Conservation (phyloP, 2,113 vertebrate species). For the Vulpes ferrilata region DNA sequence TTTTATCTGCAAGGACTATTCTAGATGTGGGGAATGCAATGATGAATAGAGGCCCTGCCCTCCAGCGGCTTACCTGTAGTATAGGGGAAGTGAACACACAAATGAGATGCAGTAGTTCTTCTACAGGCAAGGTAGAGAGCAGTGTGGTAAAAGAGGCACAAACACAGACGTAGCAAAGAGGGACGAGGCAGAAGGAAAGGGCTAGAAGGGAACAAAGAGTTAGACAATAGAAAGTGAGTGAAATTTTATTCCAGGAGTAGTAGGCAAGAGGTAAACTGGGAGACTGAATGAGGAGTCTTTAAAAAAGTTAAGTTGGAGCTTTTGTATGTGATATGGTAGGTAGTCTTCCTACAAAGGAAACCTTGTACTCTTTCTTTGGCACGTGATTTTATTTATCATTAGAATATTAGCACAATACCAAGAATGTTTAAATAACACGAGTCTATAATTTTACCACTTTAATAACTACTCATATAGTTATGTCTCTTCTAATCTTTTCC, state of each 20-base stretch:
- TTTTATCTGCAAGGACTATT: slow-evolving; percentile 50
- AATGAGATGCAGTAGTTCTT: neutral
- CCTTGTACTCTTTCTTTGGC: slow-evolving; percentile 31
- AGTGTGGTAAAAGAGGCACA: neutral
- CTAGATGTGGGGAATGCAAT: neutral
- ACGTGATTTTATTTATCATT: slow-evolving; percentile 34
- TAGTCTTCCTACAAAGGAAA: neutral
- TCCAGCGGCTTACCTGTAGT: neutral
- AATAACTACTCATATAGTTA: slow-evolving; percentile 30
- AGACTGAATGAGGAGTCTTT: neutral
- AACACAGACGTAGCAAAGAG: neutral
- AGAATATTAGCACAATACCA: slow-evolving; percentile 6
- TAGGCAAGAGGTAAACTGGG: neutral
- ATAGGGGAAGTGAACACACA: neutral
- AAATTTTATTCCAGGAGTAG: neutral
- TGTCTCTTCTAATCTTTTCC: slow-evolving; percentile 33
- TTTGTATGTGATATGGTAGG: slow-evolving; percentile 36
- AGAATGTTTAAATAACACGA: slow-evolving; percentile 9
- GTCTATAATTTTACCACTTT: slow-evolving; percentile 36
- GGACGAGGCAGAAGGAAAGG: neutral
- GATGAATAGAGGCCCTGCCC: neutral
- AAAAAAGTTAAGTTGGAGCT: neutral
- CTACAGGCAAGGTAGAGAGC: neutral
- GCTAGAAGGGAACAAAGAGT: neutral
- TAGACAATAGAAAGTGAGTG: neutral